phyloP scores from a whole-genome alignment of 1,140 invertebrate species.

The Drosophila pachea region DNA sequence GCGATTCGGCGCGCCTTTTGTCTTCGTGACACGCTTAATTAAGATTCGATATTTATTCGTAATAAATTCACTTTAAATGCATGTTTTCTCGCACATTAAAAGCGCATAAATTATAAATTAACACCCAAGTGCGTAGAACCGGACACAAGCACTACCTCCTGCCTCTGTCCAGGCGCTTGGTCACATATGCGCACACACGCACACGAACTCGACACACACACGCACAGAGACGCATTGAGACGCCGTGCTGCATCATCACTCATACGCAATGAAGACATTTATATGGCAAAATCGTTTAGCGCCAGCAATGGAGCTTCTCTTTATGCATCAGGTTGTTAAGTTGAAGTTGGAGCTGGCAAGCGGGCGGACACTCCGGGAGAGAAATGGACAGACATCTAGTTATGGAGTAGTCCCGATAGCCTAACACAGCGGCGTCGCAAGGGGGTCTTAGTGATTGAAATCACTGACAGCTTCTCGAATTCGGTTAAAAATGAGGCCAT shows the following conservation, averaged over 20 bases:
- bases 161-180: background rate
- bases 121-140: slow-evolving; percentile 69
- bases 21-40: slow-evolving; percentile 43
- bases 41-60: slow-evolving; percentile 71
- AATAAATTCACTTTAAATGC: slow-evolving; percentile 75
- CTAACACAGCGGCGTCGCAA: slow-evolving; percentile 14
- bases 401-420: slow-evolving; percentile 17
- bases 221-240: slow-evolving; percentile 8
- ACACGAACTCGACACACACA: background rate
- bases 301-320: slow-evolving; percentile 50
- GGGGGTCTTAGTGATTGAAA: background rate
- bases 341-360: slow-evolving; percentile 6
- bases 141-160: background rate
- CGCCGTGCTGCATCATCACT: slow-evolving; percentile 61
- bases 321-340: slow-evolving; percentile 17
- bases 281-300: slow-evolving; percentile 75
- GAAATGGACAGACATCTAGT: slow-evolving; percentile 5
- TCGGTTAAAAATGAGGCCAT: background rate
- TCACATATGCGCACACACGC: too few relatives aligned
- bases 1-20: slow-evolving; percentile 14
- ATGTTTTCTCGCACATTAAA: slow-evolving; percentile 75
- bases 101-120: slow-evolving; percentile 77
- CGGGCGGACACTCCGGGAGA: slow-evolving; percentile 8
- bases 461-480: background rate
- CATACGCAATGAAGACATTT: slow-evolving; percentile 77